phyloP scores from a whole-genome alignment of 2,113 vertebrate genomes.

The Lagopus leucura region DNA sequence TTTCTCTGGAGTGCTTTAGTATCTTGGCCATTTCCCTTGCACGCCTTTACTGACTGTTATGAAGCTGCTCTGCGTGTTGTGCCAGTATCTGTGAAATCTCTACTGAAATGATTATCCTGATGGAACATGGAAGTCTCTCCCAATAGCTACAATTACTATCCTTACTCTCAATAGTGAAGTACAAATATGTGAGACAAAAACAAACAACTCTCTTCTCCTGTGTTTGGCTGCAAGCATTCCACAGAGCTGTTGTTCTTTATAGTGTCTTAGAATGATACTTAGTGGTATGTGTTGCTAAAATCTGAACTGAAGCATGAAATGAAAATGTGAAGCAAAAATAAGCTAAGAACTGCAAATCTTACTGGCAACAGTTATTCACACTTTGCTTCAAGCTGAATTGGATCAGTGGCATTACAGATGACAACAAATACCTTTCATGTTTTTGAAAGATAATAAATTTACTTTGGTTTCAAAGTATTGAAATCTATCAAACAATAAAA shows the following conservation, averaged over 20 bases:
- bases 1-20: neutral
- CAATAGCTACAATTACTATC: neutral
- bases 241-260: neutral
- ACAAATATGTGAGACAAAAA: neutral
- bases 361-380: neutral
- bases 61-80: neutral
- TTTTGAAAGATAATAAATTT: neutral
- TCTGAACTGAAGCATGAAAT: neutral
- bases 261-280: neutral
- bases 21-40: neutral
- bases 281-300: neutral
- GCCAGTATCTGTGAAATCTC: neutral
- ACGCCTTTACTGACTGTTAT: neutral
- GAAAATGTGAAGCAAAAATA: neutral
- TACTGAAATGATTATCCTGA: neutral
- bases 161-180: neutral
- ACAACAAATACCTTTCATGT: neutral
- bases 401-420: neutral
- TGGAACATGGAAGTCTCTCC: neutral
- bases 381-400: neutral
- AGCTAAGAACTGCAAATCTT: neutral
- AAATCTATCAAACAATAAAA: neutral
- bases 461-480: neutral
- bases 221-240: neutral
- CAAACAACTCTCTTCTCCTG: neutral